Evolutionary conservation across 2,888 invertebrate species (phyloP), one percentile per base, ranked within the genome.

Genomic region (Cyrtodaria siliqua): DNA sequence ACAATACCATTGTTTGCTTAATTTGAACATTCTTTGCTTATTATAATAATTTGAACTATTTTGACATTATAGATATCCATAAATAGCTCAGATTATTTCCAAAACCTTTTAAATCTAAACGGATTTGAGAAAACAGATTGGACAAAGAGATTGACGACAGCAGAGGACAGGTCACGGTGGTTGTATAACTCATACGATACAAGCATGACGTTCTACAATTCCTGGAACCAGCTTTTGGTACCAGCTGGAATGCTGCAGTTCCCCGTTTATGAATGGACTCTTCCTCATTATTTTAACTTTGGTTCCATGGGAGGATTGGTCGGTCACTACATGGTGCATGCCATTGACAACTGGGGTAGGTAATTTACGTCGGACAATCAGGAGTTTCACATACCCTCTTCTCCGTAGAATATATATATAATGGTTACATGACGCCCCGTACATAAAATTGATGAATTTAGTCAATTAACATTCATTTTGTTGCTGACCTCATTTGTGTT

Each of bases 1-100:
- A n/a, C n/a, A n/a, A n/a, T n/a, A n/a, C n/a, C n/a, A n/a, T n/a
- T n/a, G n/a, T n/a, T n/a, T n/a, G n/a, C n/a, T n/a, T n/a, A n/a
- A n/a, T n/a, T n/a, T n/a, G n/a, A n/a, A n/a, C n/a, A n/a, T n/a
- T n/a, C n/a, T n/a, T n/a, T n/a, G n/a, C n/a, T n/a, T n/a, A n/a
- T n/a, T n/a, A n/a, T n/a, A n/a, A n/a, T n/a, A n/a, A n/a, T n/a
- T n/a, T n/a, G n/a, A n/a, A n/a, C n/a, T n/a, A n/a, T n/a, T n/a
- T n/a, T n/a, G n/a, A n/a, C n/a, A 23, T 77, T 79, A 16, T 87
- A 95, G 95, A 84, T 95, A 56, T 92, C 90, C 26, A 92, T 95
- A 47, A 93, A 94, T 82, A 93, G 93, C 80, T 90, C 93, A 23
- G 94, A 94, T 85, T 94, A 95, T 78, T 95, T 95, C 85, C 92